Conservation (phyloP, 2,113 vertebrate species). For the Melanotaenia duboulayi region DNA sequence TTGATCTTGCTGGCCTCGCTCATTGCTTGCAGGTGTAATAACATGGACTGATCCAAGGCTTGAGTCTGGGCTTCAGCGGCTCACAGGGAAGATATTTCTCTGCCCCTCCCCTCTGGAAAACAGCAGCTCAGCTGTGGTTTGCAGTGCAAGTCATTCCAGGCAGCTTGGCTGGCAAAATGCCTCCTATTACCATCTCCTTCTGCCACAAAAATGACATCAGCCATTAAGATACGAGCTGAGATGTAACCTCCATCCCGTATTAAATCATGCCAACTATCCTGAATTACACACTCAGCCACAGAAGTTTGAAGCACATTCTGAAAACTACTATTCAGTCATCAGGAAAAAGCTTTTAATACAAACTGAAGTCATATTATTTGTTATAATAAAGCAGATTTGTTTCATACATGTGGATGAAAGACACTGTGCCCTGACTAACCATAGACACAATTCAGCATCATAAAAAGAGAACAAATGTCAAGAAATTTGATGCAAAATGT, state of each 20-base stretch:
- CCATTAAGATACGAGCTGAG: neutral
- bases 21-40: slow-evolving; percentile 79
- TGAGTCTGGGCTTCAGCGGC: slow-evolving; percentile 27
- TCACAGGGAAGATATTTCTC: slow-evolving; percentile 30
- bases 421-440: too few species aligned
- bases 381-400: neutral
- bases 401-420: too few species aligned
- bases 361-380: neutral
- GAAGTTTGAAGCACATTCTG: neutral
- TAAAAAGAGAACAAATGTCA: too few species aligned
- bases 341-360: neutral
- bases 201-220: neutral
- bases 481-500: too few species aligned
- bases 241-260: neutral
- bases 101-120: slow-evolving; percentile 26
- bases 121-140: slow-evolving; percentile 32
- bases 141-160: slow-evolving; percentile 6
- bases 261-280: slow-evolving; percentile 17
- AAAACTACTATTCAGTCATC: neutral
- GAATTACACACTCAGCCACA: neutral
- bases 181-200: slow-evolving; percentile 17
- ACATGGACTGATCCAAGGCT: slow-evolving; percentile 55
- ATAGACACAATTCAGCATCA: too few species aligned
- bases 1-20: slow-evolving; percentile 30
- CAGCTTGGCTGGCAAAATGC: slow-evolving; percentile 27